phyloP scores from a whole-genome alignment of 2,113 vertebrate genomes.

The Taurulus bubalis region DNA sequence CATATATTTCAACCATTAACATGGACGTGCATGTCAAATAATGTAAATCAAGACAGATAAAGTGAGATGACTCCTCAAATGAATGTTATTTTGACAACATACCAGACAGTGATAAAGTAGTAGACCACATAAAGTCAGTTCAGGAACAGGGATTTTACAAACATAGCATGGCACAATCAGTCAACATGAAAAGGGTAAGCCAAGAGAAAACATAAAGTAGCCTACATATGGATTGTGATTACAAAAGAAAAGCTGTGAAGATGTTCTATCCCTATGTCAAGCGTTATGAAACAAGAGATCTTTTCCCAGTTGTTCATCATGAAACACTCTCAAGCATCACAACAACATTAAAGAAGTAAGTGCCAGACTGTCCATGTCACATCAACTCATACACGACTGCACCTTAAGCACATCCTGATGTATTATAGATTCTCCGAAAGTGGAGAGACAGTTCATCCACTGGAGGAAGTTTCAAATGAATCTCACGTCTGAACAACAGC shows the following conservation, averaged over 20 bases:
- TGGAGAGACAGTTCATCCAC: background rate
- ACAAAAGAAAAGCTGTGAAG: background rate
- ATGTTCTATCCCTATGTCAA: background rate
- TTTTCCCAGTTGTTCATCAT: background rate
- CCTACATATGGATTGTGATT: conserved; percentile 6
- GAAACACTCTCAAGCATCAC: conserved; percentile 4
- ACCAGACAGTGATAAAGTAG: background rate
- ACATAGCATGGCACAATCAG: background rate
- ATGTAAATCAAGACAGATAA: background rate
- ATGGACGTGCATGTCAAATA: background rate
- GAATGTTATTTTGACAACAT: background rate
- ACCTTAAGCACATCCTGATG: background rate
- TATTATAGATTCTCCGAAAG: background rate
- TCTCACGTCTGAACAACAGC: background rate
- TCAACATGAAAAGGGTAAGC: background rate
- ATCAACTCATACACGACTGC: background rate
- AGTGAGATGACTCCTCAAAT: conserved; percentile 11
- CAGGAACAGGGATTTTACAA: background rate
- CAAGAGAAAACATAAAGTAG: background rate
- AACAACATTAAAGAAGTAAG: background rate
- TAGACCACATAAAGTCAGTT: background rate
- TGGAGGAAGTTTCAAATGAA: background rate
- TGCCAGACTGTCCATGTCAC: background rate
- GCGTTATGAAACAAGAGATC: background rate
- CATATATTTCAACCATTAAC: background rate